These are phyloP conservation scores for Stenotaenia linearis DNA, from an alignment of 2,888 invertebrate genomes.

Conservation along the genomic window DNA sequence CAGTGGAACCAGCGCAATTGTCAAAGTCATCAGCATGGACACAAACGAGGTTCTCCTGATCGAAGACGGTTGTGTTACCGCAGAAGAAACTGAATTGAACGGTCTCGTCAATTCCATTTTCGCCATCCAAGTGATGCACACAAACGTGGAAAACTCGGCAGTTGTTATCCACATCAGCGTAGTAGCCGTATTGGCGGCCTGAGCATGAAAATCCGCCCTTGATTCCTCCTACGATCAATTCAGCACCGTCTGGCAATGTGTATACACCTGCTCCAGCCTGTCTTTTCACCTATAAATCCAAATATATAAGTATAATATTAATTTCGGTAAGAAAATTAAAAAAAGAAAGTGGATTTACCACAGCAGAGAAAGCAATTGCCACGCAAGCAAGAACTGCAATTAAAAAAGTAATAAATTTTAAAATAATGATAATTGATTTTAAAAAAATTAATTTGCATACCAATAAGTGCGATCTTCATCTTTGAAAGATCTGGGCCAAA, in stretches of 20 bases:
- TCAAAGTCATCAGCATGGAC: conserved; percentile 36
- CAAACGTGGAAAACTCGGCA: conserved; percentile 39
- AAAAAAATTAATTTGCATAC: background rate
- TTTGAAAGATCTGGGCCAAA: background rate
- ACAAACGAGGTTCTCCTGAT: conserved; percentile 39
- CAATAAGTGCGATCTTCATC: background rate
- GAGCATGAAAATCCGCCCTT: conserved; percentile 41
- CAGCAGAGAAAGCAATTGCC: background rate
- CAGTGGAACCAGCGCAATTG: conserved; percentile 38
- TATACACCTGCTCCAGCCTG: conserved; percentile 29
- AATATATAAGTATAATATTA: background rate
- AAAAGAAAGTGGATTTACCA: too few relatives aligned
- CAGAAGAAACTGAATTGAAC: conserved; percentile 38
- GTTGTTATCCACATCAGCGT: conserved; percentile 39
- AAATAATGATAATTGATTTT: background rate
- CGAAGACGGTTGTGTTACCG: conserved; percentile 39
- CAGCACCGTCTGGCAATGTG: conserved; percentile 37
- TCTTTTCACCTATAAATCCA: conserved; percentile 1
- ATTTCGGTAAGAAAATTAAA: background rate
- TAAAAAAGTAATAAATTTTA: background rate
- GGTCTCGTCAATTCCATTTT: conserved; percentile 33
- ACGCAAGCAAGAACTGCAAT: background rate
- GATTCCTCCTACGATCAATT: conserved; percentile 40
- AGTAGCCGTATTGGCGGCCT: conserved; percentile 40
- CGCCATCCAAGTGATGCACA: conserved; percentile 34